phyloP scores from a whole-genome alignment of 1,140 invertebrate species.

The Cyclina sinensis region DNA sequence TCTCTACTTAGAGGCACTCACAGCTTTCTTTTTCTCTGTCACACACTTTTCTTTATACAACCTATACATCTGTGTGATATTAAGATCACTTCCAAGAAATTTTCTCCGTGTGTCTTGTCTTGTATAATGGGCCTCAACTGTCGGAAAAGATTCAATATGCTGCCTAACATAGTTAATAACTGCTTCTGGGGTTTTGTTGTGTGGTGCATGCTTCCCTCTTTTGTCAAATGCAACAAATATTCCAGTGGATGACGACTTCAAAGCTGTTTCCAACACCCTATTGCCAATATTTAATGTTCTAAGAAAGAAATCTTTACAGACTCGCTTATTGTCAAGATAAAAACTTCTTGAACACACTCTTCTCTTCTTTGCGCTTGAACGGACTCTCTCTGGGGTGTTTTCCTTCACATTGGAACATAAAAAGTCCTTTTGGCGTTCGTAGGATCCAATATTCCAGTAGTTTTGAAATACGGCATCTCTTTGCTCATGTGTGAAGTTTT shows the following conservation, averaged over 20 bases:
- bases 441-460: neutral
- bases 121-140: slow-evolving; percentile 56
- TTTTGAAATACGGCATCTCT: neutral
- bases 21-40: slow-evolving; percentile 28
- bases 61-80: slow-evolving; percentile 59
- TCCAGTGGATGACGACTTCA: neutral
- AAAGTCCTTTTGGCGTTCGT: slow-evolving; percentile 4
- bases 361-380: neutral
- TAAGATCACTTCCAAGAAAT: neutral
- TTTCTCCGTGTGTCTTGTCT: slow-evolving; percentile 47
- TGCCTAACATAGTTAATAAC: neutral
- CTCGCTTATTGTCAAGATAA: neutral
- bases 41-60: slow-evolving; percentile 51
- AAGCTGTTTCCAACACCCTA: neutral
- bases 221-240: neutral
- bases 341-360: neutral
- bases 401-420: neutral
- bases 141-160: slow-evolving; percentile 54
- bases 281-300: slow-evolving; percentile 8
- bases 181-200: neutral
- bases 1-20: too few species aligned
- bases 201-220: slow-evolving; percentile 29
- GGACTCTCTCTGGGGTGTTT: neutral
- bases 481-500: neutral
- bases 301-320: slow-evolving; percentile 14